Conservation (phyloP, 2,113 vertebrate genomes). For the Cyanoderma ruficeps region DNA sequence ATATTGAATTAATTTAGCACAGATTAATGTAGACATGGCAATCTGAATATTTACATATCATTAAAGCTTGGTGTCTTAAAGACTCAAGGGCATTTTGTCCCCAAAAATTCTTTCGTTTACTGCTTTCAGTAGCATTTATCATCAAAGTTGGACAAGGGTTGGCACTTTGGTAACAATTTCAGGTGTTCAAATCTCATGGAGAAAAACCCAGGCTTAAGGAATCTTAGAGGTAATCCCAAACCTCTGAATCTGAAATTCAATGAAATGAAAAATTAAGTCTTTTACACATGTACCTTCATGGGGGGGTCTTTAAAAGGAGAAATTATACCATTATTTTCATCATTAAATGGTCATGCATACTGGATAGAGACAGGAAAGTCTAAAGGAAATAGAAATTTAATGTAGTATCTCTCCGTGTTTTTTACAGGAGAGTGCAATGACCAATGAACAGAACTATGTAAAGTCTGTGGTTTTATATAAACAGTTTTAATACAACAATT, state of each 20-base stretch:
- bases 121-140: not conserved
- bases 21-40: not conserved
- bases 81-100: not conserved
- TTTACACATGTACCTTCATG: rapidly evolving
- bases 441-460: not conserved
- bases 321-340: not conserved
- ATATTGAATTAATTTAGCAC: not conserved
- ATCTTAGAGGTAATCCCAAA: not conserved
- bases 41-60: not conserved
- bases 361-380: not conserved
- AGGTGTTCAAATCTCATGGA: not conserved
- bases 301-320: not conserved
- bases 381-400: not conserved
- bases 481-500: not conserved
- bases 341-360: not conserved
- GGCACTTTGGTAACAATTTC: not conserved
- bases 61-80: not conserved
- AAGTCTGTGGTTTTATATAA: not conserved
- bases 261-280: not conserved
- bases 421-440: not conserved
- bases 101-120: not conserved
- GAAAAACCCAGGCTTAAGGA: not conserved
- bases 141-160: not conserved
- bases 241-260: not conserved
- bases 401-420: not conserved